Evolutionary conservation across 2,888 invertebrate species (phyloP).

Genomic region (Sialis lutaria): DNA sequence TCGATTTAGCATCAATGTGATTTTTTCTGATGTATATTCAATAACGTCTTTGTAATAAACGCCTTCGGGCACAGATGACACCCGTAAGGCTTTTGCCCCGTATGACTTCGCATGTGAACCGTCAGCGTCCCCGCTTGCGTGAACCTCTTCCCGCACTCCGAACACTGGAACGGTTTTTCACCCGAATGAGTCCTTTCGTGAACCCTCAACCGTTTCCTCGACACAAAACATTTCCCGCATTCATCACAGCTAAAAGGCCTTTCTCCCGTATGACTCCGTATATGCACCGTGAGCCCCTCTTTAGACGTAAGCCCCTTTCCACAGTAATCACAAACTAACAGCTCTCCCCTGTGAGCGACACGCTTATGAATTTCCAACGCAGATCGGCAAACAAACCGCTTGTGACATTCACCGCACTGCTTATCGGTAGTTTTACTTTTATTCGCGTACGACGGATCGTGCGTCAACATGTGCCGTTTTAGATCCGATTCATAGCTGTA

Average conservation of each 20-base stretch:
- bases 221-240: conserved; percentile 24
- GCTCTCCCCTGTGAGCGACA: not conserved
- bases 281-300: conserved; percentile 14
- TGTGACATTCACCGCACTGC: conserved; percentile 9
- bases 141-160: conserved; percentile 33
- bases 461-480: conserved; percentile 9
- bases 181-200: conserved; percentile 36
- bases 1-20: too few species aligned
- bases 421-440: not conserved
- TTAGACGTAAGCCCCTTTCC: conserved; percentile 14
- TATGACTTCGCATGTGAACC: conserved; percentile 32
- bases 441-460: conserved; percentile 7
- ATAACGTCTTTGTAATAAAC: conserved; percentile 36
- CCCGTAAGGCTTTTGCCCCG: conserved; percentile 31
- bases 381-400: conserved; percentile 8
- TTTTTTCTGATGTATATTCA: conserved; percentile 32
- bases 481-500: conserved; percentile 12
- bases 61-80: conserved; percentile 35
- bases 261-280: conserved; percentile 18
- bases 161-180: conserved; percentile 32
- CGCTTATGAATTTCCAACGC: conserved; percentile 1
- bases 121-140: conserved; percentile 32
- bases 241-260: conserved; percentile 12
- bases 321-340: conserved; percentile 14
- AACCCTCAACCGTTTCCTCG: conserved; percentile 24